Evolutionary conservation across 2,113 vertebrate genomes (phyloP).

Genomic region (Synchiropus splendidus): DNA sequence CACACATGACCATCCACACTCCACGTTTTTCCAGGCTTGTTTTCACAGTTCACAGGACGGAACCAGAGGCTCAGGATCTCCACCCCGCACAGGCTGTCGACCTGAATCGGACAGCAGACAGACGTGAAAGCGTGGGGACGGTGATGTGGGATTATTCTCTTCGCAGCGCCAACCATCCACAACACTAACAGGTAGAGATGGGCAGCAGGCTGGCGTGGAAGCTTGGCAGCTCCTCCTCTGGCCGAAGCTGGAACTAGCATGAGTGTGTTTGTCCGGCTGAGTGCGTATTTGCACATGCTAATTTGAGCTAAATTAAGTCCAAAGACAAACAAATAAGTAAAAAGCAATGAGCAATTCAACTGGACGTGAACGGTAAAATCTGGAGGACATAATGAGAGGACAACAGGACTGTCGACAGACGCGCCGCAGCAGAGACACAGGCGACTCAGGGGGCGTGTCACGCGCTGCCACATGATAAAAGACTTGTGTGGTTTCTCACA

Average conservation of each 20-base stretch:
- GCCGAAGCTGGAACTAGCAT: slow-evolving; percentile 1
- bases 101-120: slow-evolving; percentile 7
- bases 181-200: slow-evolving; percentile 44
- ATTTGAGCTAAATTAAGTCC: neutral
- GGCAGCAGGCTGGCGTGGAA: slow-evolving; percentile 11
- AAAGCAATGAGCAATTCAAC: neutral
- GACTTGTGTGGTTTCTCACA: no score
- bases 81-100: slow-evolving; percentile 10
- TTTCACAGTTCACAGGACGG: slow-evolving; percentile 35
- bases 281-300: slow-evolving; percentile 12
- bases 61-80: slow-evolving; percentile 13
- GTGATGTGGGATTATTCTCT: slow-evolving; percentile 17
- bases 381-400: slow-evolving; percentile 5
- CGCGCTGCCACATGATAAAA: no score
- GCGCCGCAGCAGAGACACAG: slow-evolving; percentile 5
- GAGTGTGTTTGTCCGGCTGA: slow-evolving; percentile 4
- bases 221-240: slow-evolving; percentile 26
- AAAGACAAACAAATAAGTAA: neutral
- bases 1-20: slow-evolving; percentile 40
- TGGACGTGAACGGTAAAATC: no score
- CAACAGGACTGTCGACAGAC: slow-evolving; percentile 2
- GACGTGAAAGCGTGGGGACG: neutral
- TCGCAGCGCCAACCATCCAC: slow-evolving; percentile 39
- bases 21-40: slow-evolving; percentile 29
- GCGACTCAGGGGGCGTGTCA: no score